Conservation (phyloP, 1,140 invertebrate genomes). For the Amyelois transitella region DNA sequence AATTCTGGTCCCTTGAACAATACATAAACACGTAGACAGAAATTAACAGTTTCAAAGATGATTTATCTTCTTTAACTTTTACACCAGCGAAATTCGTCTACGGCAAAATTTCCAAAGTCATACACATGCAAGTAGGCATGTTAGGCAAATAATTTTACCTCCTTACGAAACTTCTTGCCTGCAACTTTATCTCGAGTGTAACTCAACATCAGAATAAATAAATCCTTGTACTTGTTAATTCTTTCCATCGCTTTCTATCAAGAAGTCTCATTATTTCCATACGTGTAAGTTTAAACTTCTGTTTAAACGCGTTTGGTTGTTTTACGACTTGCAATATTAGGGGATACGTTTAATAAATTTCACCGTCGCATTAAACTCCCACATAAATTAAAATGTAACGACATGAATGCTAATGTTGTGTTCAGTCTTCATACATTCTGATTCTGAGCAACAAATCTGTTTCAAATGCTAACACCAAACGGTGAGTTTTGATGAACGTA, state of each 20-base stretch:
- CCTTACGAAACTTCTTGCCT: no score
- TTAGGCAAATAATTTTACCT: no score
- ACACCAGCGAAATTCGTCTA: no score
- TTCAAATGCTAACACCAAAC: constrained; percentile 12
- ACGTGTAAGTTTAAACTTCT: constrained; percentile 11
- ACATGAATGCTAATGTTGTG: constrained; percentile 25
- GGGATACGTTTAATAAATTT: constrained; percentile 32
- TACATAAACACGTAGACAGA: no score
- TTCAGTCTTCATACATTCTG: constrained; percentile 19
- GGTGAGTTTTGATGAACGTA: constrained; percentile 12
- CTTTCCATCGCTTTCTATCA: not conserved
- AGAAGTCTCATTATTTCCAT: constrained; percentile 1
- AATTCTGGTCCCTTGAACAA: no score
- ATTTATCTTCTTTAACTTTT: no score
- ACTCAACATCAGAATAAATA: not conserved
- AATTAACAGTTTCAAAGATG: no score
- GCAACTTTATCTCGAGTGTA: no score
- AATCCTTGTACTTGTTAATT: not conserved
- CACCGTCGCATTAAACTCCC: constrained; percentile 14
- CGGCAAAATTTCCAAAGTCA: no score
- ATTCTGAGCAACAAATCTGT: constrained; percentile 16
- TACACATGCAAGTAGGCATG: no score
- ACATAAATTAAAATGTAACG: constrained; percentile 28
- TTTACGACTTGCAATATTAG: constrained; percentile 32
- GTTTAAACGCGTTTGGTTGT: constrained; percentile 15